Percentiles rank a stretch among this genome's conserved stretches.
phyloP scores from a whole-genome alignment of 2,797 vertebrate genomes.

The Sylvia borin region DNA sequence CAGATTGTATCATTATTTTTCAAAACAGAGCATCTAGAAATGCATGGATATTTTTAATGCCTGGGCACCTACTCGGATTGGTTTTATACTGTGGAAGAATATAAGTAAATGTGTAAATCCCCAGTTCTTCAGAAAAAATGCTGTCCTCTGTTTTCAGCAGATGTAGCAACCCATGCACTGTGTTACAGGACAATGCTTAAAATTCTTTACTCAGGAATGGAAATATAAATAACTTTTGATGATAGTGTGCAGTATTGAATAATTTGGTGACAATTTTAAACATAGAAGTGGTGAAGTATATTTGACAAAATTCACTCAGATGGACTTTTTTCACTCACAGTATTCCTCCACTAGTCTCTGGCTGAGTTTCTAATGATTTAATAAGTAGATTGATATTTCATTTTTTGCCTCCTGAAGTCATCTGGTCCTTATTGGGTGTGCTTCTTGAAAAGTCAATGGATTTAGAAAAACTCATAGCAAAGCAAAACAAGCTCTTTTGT shows the following conservation, averaged over 20 bases:
- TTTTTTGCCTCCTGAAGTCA: background rate
- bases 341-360: background rate
- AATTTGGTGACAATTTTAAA: background rate
- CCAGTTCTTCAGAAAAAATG: background rate
- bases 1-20: background rate
- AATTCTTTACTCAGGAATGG: background rate
- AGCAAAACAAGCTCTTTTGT: background rate
- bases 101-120: background rate
- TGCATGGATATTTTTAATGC: background rate
- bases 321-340: background rate
- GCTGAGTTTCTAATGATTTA: background rate
- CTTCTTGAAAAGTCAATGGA: background rate
- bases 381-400: background rate
- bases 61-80: accelerated
- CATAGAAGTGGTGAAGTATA: background rate
- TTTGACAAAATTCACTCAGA: background rate
- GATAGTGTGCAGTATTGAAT: background rate
- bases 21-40: background rate
- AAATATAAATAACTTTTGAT: background rate
- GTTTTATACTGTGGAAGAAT: background rate
- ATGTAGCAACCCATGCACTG: background rate
- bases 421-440: background rate
- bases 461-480: background rate
- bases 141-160: background rate
- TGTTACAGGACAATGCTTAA: background rate